These are phyloP conservation scores for Euthynnus affinis DNA, from an alignment of 2,797 vertebrate species.

Conservation along the genomic window DNA sequence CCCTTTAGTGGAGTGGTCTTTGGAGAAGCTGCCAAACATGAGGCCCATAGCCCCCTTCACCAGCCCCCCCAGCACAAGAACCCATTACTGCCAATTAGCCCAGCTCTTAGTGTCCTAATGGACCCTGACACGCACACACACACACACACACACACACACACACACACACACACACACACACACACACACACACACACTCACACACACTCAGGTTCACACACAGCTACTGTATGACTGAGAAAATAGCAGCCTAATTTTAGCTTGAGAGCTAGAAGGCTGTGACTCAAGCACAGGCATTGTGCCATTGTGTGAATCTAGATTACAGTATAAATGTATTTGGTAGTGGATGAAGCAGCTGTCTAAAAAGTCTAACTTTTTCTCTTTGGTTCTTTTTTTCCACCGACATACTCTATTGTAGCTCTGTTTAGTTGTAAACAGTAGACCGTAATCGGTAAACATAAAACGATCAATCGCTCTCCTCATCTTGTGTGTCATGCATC, in stretches of 20 bases:
- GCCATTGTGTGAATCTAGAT: conserved; percentile 50
- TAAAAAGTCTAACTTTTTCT: neutral
- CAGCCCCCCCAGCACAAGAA: conserved; percentile 56
- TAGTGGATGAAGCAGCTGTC: conserved; percentile 27
- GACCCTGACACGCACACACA: conserved; percentile 48
- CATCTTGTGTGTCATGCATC: neutral
- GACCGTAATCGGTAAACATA: neutral
- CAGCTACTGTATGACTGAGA: conserved; percentile 38
- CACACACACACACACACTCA: conserved; percentile 5
- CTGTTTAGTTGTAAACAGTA: neutral
- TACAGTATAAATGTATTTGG: conserved; percentile 26
- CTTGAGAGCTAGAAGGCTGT: conserved; percentile 47
- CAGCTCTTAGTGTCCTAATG: conserved; percentile 69
- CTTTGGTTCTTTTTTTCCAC: no score
- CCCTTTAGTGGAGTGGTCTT: conserved; percentile 70
- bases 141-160: no score
- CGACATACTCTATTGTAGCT: no score
- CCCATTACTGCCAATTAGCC: conserved; percentile 79
- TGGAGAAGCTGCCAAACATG: conserved; percentile 72
- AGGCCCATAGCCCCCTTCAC: conserved; percentile 53
- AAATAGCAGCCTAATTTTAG: conserved; percentile 60
- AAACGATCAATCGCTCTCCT: neutral
- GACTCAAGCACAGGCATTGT: conserved; percentile 43
- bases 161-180: conserved; percentile 25
- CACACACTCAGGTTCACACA: conserved; percentile 28